These are phyloP conservation scores for Glossophaga mutica DNA, from an alignment of 2,797 vertebrate species.

Conservation along the genomic window DNA sequence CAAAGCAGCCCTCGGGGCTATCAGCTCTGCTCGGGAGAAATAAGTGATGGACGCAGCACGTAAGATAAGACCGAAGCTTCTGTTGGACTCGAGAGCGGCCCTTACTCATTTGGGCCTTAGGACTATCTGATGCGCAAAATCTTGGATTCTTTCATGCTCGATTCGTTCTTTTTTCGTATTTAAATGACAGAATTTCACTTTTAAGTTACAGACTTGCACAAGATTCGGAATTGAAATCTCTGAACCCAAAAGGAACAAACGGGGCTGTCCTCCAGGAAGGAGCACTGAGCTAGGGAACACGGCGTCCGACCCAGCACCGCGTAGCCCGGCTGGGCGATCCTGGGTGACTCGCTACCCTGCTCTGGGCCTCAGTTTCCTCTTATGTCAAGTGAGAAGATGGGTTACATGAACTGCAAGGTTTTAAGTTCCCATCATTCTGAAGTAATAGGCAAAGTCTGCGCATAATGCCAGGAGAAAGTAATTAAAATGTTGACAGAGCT, in stretches of 20 bases:
- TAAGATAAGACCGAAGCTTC: neutral
- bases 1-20: neutral
- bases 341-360: neutral
- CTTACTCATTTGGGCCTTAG: neutral
- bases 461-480: neutral
- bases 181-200: neutral
- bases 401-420: neutral
- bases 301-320: neutral
- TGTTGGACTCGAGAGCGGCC: neutral
- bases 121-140: neutral
- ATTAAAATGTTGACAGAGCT: neutral
- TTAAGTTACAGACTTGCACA: neutral
- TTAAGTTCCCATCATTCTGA: neutral
- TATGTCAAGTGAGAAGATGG: neutral
- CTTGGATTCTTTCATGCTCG: neutral
- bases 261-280: neutral
- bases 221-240: neutral
- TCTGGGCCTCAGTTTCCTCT: neutral
- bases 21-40: neutral
- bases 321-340: neutral
- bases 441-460: neutral
- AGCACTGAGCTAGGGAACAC: rapidly evolving
- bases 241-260: neutral
- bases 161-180: neutral
- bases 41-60: neutral